Conservation (phyloP, 1,140 invertebrate species). For the Bombus balteatus region DNA sequence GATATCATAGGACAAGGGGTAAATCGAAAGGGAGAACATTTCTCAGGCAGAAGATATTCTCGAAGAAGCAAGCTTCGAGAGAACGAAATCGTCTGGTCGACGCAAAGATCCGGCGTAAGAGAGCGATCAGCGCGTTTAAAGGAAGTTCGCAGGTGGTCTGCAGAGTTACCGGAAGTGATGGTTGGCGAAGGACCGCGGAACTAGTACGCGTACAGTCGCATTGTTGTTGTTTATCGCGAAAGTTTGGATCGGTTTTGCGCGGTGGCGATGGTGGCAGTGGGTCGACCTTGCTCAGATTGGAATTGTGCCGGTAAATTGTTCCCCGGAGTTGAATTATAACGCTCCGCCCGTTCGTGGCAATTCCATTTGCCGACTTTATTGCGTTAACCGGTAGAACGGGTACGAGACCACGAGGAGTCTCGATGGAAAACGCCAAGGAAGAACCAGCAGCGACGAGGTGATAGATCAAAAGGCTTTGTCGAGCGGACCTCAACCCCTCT, state of each 20-base stretch:
- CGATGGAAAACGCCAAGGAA: slow-evolving; percentile 27
- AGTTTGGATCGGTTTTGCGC: slow-evolving; percentile 66
- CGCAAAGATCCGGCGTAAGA: neutral
- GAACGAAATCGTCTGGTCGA: too few species aligned
- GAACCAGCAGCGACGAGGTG: slow-evolving; percentile 36
- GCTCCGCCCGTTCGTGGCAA: slow-evolving; percentile 62
- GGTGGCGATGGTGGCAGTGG: neutral
- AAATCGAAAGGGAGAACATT: neutral
- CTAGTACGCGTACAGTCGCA: slow-evolving; percentile 36
- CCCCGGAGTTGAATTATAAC: slow-evolving; percentile 68
- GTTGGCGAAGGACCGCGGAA: too few species aligned
- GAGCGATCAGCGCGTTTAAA: neutral
- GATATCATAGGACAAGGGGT: neutral
- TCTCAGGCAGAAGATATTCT: neutral
- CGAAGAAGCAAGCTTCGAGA: neutral
- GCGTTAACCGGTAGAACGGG: slow-evolving; percentile 56
- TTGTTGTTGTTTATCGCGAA: slow-evolving; percentile 67
- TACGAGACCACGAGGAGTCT: slow-evolving; percentile 31
- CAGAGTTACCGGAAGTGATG: neutral
- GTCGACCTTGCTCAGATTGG: slow-evolving; percentile 64
- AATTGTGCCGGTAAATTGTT: slow-evolving; percentile 69
- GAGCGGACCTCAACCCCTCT: neutral
- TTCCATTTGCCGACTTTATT: slow-evolving; percentile 69
- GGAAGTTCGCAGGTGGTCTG: neutral
- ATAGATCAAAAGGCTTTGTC: slow-evolving; percentile 62